Conservation (phyloP, 2,113 vertebrate genomes). For the Cacatua alba region DNA sequence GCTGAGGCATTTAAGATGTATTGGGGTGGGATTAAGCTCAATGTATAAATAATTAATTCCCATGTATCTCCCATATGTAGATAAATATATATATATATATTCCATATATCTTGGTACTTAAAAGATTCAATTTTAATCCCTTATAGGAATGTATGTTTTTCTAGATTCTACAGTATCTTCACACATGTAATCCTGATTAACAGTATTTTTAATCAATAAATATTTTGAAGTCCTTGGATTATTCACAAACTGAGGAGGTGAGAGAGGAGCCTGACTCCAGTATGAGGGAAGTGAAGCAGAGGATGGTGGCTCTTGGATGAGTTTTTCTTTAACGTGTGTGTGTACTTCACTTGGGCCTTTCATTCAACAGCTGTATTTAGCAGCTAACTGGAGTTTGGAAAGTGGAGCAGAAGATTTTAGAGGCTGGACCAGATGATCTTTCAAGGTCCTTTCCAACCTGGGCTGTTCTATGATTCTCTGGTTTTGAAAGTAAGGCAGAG, state of each 20-base stretch:
- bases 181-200: background rate
- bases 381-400: background rate
- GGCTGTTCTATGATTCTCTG: background rate
- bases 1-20: background rate
- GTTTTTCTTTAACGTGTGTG: background rate
- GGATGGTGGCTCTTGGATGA: background rate
- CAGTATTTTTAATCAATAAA: background rate
- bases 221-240: background rate
- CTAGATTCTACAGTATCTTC: background rate
- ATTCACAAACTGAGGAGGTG: background rate
- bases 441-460: background rate
- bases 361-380: background rate
- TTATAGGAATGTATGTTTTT: background rate
- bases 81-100: background rate
- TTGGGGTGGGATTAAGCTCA: background rate
- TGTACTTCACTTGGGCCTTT: background rate
- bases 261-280: background rate
- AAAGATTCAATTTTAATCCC: background rate
- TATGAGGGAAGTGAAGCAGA: background rate
- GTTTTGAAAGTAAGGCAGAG: background rate
- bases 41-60: background rate
- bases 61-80: background rate
- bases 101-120: background rate
- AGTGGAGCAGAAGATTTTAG: background rate
- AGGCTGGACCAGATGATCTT: background rate